These are phyloP conservation scores for Aphelocoma coerulescens DNA, from an alignment of 2,113 vertebrate species.

Conservation along the genomic window DNA sequence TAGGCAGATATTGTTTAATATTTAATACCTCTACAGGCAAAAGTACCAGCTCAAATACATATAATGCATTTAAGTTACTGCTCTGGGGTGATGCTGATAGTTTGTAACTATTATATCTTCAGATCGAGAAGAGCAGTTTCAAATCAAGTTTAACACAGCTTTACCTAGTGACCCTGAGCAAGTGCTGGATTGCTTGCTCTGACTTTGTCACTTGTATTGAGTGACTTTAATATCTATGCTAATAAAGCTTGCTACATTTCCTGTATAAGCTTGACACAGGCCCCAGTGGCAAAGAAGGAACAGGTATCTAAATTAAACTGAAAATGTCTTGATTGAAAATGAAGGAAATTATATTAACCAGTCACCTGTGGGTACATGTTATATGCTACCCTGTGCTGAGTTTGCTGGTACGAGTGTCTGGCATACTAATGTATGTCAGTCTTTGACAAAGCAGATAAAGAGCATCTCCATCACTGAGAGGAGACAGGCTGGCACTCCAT, in stretches of 20 bases:
- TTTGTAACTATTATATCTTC: neutral
- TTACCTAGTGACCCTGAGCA: neutral
- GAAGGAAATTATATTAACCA: slow-evolving; percentile 38
- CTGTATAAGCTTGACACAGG: neutral
- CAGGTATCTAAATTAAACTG: slow-evolving; percentile 39
- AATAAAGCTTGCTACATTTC: neutral
- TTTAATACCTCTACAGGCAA: neutral
- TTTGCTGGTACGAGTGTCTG: neutral
- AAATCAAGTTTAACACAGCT: neutral
- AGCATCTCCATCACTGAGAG: neutral
- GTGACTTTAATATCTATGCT: slow-evolving; percentile 47
- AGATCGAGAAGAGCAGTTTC: neutral
- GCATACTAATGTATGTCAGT: neutral
- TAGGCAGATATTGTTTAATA: neutral
- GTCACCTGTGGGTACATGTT: slow-evolving; percentile 1
- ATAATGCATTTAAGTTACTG: neutral
- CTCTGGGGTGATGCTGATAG: neutral
- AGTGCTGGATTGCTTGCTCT: neutral
- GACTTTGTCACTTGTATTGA: neutral
- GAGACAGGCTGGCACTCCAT: neutral
- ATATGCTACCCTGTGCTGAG: neutral
- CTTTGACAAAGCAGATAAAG: neutral
- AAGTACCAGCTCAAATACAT: neutral
- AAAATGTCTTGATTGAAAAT: slow-evolving; percentile 36
- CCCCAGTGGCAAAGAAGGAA: slow-evolving; percentile 1